Conservation (phyloP, 2,797 vertebrate genomes). For the Coluber constrictor region DNA sequence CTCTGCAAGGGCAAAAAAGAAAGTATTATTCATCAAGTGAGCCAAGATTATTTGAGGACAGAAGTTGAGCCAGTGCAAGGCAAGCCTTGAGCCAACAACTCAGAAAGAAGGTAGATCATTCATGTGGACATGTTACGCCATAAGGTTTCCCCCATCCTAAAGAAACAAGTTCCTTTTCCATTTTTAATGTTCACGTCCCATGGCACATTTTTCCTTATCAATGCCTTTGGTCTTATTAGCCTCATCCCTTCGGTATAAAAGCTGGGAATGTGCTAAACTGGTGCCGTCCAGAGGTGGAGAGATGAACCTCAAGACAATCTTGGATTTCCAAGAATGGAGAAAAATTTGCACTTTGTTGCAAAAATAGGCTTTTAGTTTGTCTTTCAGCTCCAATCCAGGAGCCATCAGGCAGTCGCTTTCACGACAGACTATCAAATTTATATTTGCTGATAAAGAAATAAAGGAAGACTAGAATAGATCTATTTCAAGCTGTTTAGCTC, state of each 20-base stretch:
- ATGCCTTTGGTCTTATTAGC: not conserved
- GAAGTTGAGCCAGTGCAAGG: not conserved
- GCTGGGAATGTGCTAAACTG: not conserved
- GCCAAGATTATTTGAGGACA: not conserved
- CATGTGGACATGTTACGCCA: not conserved
- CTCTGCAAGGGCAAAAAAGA: conserved; percentile 37
- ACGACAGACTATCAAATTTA: too few species aligned
- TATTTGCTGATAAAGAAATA: too few species aligned
- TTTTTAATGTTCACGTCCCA: not conserved
- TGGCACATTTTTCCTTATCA: not conserved
- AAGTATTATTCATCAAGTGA: not conserved
- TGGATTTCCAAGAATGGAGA: not conserved
- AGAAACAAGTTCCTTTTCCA: not conserved
- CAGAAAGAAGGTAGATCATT: not conserved
- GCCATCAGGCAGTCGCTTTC: too few species aligned
- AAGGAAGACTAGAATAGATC: too few species aligned
- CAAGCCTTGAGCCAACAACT: not conserved
- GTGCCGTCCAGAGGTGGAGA: not conserved
- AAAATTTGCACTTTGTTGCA: not conserved
- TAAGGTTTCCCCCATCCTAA: not conserved
- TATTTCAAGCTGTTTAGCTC: too few species aligned
- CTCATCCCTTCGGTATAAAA: not conserved
- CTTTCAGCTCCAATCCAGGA: too few species aligned
- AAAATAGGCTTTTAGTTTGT: not conserved
- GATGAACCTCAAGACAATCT: not conserved